Evolutionary conservation across 1,140 invertebrate genomes (phyloP).

Genomic region (Phymorhynchus buccinoides): DNA sequence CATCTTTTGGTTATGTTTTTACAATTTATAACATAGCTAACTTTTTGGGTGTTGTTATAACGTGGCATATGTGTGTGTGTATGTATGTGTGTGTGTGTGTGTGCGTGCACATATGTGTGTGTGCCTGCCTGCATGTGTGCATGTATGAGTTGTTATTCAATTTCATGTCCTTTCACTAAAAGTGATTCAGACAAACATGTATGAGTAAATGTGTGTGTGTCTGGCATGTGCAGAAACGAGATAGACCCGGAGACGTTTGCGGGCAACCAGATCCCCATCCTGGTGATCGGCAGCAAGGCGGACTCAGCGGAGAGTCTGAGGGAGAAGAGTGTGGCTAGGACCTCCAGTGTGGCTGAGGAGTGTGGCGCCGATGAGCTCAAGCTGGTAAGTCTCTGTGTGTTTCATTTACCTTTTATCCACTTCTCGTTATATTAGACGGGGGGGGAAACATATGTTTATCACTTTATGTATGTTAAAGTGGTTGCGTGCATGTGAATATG

Average conservation of each 20-base stretch:
- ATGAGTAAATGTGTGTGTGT: neutral
- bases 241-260: constrained; percentile 94
- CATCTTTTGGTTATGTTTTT: too few relatives aligned
- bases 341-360: constrained; percentile 88
- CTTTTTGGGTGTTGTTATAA: too few relatives aligned
- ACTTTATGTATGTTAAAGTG: neutral
- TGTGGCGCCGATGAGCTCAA: constrained; percentile 95
- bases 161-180: too few relatives aligned
- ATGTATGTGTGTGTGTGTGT: neutral
- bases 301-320: constrained; percentile 83
- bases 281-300: constrained; percentile 93
- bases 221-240: constrained; percentile 74
- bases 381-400: constrained; percentile 75
- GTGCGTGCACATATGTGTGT: neutral
- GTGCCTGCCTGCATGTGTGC: neutral
- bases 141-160: neutral
- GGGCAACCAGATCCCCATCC: constrained; percentile 84
- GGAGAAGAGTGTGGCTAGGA: constrained; percentile 69
- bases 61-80: neutral
- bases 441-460: neutral
- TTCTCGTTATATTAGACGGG: too few relatives aligned
- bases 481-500: neutral
- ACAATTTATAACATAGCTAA: too few relatives aligned
- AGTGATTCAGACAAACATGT: neutral
- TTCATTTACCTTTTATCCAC: too few relatives aligned